Evolutionary conservation across 2,113 vertebrate genomes (phyloP).

Genomic region (Paratilapia polleni): DNA sequence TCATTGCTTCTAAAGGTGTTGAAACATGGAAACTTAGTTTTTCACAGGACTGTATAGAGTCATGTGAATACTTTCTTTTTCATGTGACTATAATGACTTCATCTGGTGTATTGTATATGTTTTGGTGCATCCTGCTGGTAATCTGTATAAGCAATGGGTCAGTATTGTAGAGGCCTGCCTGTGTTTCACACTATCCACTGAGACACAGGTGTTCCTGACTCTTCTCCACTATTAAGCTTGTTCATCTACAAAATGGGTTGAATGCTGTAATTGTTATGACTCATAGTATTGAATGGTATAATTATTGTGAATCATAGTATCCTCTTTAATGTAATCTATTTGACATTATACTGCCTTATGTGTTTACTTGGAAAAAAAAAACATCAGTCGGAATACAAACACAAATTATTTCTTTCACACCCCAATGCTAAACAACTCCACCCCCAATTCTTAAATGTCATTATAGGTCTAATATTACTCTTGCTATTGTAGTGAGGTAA

Average conservation of each 20-base stretch:
- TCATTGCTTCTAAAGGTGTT: background rate
- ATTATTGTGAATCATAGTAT: background rate
- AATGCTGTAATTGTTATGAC: slow-evolving; percentile 1
- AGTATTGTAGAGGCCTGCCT: background rate
- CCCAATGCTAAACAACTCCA: background rate
- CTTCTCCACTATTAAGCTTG: background rate
- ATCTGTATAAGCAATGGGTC: background rate
- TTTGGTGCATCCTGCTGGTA: background rate
- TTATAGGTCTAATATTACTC: background rate
- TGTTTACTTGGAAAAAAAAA: background rate
- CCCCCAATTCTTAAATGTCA: background rate
- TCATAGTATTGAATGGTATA: background rate
- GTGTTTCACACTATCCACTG: background rate
- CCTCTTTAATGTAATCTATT: background rate
- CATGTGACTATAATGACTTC: background rate
- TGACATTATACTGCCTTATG: background rate
- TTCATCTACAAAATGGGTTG: background rate
- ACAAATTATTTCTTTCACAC: background rate
- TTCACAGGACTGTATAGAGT: background rate
- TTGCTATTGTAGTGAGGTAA: background rate
- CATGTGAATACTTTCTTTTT: background rate
- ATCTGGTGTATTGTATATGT: background rate
- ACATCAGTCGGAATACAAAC: background rate
- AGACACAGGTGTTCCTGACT: background rate
- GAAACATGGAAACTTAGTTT: background rate